Evolutionary conservation across 2,888 invertebrate species (phyloP).

Genomic region (Tetramorium bicarinatum): DNA sequence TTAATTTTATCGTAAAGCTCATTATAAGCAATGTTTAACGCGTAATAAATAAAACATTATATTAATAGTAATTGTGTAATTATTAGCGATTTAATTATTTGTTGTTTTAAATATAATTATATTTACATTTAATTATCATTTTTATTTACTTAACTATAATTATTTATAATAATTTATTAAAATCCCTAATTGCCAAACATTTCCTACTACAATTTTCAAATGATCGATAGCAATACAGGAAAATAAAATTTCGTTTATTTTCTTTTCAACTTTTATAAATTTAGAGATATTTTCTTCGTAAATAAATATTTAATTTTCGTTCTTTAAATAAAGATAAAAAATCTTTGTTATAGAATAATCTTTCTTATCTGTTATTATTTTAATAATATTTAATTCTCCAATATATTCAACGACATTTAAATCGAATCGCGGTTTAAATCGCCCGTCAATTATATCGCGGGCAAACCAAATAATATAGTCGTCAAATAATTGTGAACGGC

Average conservation of each 20-base stretch:
- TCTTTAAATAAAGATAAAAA: not conserved
- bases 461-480: slow-evolving; percentile 62
- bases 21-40: slow-evolving; percentile 16
- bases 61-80: not conserved
- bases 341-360: not conserved
- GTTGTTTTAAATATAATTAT: not conserved
- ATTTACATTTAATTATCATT: no score
- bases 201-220: not conserved
- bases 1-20: slow-evolving; percentile 11
- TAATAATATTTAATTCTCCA: slow-evolving; percentile 10
- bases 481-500: slow-evolving; percentile 68
- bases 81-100: slow-evolving; percentile 14
- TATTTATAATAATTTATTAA: not conserved
- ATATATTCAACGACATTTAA: slow-evolving; percentile 10
- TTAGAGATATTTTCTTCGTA: not conserved
- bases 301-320: not conserved
- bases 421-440: not conserved
- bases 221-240: not conserved
- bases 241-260: not conserved
- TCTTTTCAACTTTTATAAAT: not conserved
- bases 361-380: not conserved
- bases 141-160: not conserved
- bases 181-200: not conserved
- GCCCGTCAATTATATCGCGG: slow-evolving; percentile 28
- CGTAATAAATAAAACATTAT: not conserved